phyloP scores from a whole-genome alignment of 2,113 vertebrate species.

The Chamaea fasciata region DNA sequence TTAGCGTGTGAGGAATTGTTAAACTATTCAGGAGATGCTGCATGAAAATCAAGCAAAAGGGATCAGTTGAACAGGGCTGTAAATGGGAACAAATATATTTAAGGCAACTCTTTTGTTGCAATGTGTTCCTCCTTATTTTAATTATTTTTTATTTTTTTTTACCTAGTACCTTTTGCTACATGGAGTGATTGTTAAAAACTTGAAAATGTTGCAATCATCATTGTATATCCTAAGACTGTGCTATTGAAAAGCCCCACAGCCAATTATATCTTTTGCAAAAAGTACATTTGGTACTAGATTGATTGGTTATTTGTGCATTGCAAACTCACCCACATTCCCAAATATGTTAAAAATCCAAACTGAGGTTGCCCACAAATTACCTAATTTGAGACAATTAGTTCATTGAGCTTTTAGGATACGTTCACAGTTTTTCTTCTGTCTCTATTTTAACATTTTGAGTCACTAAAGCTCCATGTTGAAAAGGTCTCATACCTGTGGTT shows the following conservation, averaged over 20 bases:
- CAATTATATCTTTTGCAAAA: background rate
- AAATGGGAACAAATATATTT: background rate
- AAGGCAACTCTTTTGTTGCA: background rate
- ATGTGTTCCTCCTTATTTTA: background rate
- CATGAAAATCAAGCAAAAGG: background rate
- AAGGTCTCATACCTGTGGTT: constrained; percentile 37
- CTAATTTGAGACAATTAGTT: constrained; percentile 48
- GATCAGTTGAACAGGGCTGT: background rate
- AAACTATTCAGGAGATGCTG: background rate
- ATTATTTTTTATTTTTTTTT: background rate
- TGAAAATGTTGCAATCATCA: background rate
- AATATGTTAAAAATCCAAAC: constrained; percentile 35
- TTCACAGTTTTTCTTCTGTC: constrained; percentile 1
- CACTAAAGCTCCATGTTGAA: background rate
- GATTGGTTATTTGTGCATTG: background rate
- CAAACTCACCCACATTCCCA: constrained; percentile 13
- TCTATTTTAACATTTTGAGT: constrained; percentile 24
- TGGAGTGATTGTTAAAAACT: background rate
- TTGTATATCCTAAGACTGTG: background rate
- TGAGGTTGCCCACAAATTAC: constrained; percentile 52
- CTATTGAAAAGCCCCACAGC: background rate
- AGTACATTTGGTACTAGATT: background rate
- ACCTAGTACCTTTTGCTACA: background rate
- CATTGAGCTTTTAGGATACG: background rate
- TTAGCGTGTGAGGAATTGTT: background rate